Conservation (phyloP, 2,888 invertebrate genomes). For the Timema podura region DNA sequence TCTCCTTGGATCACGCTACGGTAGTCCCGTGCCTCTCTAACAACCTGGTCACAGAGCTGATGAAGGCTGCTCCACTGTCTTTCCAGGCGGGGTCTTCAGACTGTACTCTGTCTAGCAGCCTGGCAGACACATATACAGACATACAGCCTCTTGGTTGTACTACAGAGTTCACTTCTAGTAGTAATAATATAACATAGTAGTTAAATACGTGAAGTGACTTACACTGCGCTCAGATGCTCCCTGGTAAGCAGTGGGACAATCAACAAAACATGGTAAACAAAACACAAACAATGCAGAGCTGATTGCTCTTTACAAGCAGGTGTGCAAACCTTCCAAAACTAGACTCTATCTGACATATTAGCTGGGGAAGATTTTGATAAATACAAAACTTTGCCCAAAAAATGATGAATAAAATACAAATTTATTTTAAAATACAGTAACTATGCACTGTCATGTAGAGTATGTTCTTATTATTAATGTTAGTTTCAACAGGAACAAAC, state of each 20-base stretch:
- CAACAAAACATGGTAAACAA: slow-evolving; percentile 5
- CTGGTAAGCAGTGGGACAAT: slow-evolving; percentile 19
- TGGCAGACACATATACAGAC: slow-evolving; percentile 40
- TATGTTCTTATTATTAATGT: no score
- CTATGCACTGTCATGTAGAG: no score
- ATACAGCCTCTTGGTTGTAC: neutral
- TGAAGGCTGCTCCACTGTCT: slow-evolving; percentile 87
- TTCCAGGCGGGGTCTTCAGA: slow-evolving; percentile 84
- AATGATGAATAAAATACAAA: no score
- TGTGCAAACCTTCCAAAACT: neutral
- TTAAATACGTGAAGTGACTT: slow-evolving; percentile 19
- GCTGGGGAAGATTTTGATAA: no score
- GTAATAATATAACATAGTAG: neutral
- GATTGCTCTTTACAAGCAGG: no score
- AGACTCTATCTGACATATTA: no score
- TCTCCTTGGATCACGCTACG: slow-evolving; percentile 93
- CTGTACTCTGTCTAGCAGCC: slow-evolving; percentile 79
- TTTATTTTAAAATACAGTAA: no score
- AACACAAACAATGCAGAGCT: no score
- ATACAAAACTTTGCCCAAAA: no score
- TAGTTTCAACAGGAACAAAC: no score
- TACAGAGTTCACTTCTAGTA: neutral
- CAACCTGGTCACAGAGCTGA: slow-evolving; percentile 84
- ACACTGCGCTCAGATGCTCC: slow-evolving; percentile 32
- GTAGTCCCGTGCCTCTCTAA: slow-evolving; percentile 85